Evolutionary conservation across 2,113 vertebrate genomes (phyloP).

Genomic region (Pholis gunnellus): DNA sequence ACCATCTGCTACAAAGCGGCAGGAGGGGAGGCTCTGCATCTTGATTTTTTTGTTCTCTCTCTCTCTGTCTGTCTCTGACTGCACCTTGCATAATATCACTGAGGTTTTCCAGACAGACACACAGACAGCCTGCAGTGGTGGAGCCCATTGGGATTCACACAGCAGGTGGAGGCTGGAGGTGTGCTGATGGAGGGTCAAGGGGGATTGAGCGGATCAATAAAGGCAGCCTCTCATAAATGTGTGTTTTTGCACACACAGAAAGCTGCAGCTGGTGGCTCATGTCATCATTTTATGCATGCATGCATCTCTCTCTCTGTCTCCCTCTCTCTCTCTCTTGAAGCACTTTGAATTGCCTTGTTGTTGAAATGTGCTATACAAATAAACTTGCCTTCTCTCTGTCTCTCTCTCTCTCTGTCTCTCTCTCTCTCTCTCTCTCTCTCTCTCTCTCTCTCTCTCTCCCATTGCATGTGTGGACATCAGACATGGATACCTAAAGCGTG

Average conservation of each 20-base stretch:
- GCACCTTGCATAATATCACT: slow-evolving; percentile 39
- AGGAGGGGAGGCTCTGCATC: slow-evolving; percentile 63
- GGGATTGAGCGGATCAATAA: slow-evolving; percentile 54
- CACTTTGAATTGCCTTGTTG: no score
- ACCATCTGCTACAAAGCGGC: slow-evolving; percentile 74
- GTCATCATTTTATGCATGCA: slow-evolving; percentile 4
- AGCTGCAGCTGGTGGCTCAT: slow-evolving; percentile 48
- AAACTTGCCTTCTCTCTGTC: accelerated
- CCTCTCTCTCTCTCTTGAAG: neutral
- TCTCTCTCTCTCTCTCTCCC: neutral
- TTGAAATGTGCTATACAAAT: no score
- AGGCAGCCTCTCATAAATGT: neutral
- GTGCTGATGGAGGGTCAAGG: slow-evolving; percentile 13
- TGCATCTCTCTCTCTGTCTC: neutral
- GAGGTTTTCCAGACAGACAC: slow-evolving; percentile 41
- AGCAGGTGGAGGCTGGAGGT: slow-evolving; percentile 45
- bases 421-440: neutral
- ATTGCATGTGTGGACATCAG: slow-evolving; percentile 58
- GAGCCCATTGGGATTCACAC: slow-evolving; percentile 33
- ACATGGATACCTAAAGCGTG: slow-evolving; percentile 45
- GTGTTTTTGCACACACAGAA: neutral
- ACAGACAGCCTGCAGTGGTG: slow-evolving; percentile 42
- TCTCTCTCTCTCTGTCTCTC: neutral
- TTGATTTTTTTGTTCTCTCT: neutral
- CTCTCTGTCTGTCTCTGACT: slow-evolving; percentile 5